phyloP scores from a whole-genome alignment of 64 coral and sea anemone genomes.

The Pocillopora damicornis region DNA sequence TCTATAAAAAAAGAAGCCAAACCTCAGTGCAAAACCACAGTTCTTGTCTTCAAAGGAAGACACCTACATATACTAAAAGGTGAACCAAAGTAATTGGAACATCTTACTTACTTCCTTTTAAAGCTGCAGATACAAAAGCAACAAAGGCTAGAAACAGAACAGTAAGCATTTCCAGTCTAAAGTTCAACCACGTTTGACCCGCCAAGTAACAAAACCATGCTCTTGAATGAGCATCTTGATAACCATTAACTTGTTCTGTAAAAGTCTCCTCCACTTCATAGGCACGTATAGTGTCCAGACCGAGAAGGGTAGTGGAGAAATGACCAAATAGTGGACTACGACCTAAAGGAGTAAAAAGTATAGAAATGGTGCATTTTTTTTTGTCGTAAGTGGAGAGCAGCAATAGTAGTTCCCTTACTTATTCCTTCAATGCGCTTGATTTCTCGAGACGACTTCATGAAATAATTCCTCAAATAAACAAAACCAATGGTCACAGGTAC shows the following conservation, averaged over 20 bases:
- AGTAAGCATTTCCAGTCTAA: constrained; percentile 57
- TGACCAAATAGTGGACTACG: constrained; percentile 80
- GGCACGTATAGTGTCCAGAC: constrained; percentile 75
- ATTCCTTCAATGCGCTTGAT: constrained; percentile 86
- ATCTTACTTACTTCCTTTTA: constrained; percentile 18
- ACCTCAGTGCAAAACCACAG: too few species aligned
- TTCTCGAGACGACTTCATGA: constrained; percentile 76
- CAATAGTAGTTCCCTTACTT: constrained; percentile 29
- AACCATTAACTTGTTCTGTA: constrained; percentile 59
- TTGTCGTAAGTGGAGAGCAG: background rate
- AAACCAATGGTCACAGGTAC: constrained; percentile 50
- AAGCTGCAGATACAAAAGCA: constrained; percentile 29
- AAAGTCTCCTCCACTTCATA: constrained; percentile 65
- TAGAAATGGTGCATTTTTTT: background rate
- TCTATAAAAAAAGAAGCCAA: too few species aligned
- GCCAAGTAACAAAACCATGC: constrained; percentile 69
- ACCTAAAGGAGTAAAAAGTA: constrained; percentile 22
- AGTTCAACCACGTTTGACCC: constrained; percentile 56
- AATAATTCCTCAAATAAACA: constrained; percentile 64
- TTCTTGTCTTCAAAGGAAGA: too few species aligned
- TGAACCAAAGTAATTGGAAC: background rate
- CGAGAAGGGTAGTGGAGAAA: constrained; percentile 80
- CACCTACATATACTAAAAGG: too few species aligned
- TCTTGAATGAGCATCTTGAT: constrained; percentile 77
- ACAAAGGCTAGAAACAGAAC: constrained; percentile 69